Evolutionary conservation across 2,113 vertebrate genomes (phyloP).

Genomic region (Oreochromis aureus): DNA sequence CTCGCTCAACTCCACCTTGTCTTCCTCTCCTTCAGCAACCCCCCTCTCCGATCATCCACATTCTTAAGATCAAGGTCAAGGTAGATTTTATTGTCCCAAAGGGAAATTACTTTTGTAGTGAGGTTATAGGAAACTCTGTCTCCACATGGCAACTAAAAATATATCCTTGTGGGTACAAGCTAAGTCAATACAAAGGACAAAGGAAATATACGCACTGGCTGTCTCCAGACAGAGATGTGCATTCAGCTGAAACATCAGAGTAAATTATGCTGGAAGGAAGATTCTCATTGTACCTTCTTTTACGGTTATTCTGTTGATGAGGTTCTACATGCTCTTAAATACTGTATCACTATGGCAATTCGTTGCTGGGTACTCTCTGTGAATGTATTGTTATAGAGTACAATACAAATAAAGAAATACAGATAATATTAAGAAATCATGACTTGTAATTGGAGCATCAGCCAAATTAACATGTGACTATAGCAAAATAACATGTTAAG

Average conservation of each 20-base stretch:
- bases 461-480: neutral
- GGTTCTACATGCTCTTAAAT: neutral
- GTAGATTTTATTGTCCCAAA: slow-evolving; percentile 43
- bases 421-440: neutral
- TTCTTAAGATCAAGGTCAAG: slow-evolving; percentile 28
- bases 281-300: neutral
- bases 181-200: slow-evolving; percentile 18
- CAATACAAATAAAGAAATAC: neutral
- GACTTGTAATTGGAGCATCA: neutral
- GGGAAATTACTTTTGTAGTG: slow-evolving; percentile 27
- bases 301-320: neutral
- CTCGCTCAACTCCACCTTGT: neutral
- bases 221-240: neutral
- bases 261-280: neutral
- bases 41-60: neutral
- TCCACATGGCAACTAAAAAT: slow-evolving; percentile 14
- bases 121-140: slow-evolving; percentile 8
- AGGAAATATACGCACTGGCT: neutral
- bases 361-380: neutral
- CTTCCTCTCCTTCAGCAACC: neutral
- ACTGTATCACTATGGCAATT: neutral
- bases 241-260: neutral
- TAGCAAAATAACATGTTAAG: neutral
- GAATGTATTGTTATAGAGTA: neutral
- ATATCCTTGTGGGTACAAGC: neutral